Evolutionary conservation across 2,888 invertebrate genomes (phyloP), one percentile per base, ranked within the genome.

Genomic region (Stenodera caucasica): DNA sequence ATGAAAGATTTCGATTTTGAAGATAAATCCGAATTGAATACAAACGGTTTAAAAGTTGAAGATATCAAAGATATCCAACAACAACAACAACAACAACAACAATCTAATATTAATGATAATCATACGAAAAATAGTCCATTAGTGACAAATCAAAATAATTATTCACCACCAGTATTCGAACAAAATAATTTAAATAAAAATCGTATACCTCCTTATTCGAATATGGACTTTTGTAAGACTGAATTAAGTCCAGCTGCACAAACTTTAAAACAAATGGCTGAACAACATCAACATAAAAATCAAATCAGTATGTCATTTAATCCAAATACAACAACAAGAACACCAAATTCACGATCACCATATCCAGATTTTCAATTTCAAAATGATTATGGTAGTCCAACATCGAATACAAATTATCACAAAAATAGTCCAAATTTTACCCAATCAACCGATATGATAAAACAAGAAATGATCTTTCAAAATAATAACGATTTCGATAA

Each of bases 181-280:
- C 61, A 65, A 52, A 61, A 66, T 6, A 63, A 59, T 50, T 64
- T 66, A 15, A 57, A 57, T 30, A 72, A 72, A 59, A 65, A 65
- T 50, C 63, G 75, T 23, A 72, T 78, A 64, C 69, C 75, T 2
- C 62, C 72, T 18, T 79, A 78, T 58, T 70, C 78, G 29, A 78
- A 78, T 65, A 78, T 80, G 72, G 81, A 81, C 67, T 81, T 81
- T 64, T 69, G 75, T 37, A 81, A 81, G 67, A 80, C 78, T 35
- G 92, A 93, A 78, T 84, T 92, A 79, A 94, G 94, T 61, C 92
- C 96, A 23, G 97, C 97, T 0, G 96, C 96, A 53, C 95, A 96
- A 82, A 96, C 96, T 0, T 83, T 97, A 55, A 96, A 96, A 78
- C 96, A 96, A 75, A 96, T 96, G 96, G 96, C 96, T 37, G 96